A percentile compares a stretch with the other conserved stretches of the same genome.
phyloP scores from a whole-genome alignment of 2,113 vertebrate species.

The Trichechus manatus region DNA sequence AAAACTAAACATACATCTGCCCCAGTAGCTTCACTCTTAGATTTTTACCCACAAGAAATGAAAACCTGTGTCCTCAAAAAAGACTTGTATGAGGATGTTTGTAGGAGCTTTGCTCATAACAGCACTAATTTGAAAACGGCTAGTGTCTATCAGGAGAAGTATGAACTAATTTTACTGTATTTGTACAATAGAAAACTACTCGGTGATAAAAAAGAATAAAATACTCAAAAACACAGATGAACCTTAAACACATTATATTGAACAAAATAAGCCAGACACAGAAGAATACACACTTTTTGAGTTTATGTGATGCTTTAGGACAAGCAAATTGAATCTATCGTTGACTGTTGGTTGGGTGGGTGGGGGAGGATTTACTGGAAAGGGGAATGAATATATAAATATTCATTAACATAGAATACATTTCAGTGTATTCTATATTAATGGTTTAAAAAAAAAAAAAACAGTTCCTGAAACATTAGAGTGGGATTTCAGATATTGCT shows the following conservation, averaged over 20 bases:
- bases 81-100: not conserved
- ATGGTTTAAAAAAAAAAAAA: not conserved
- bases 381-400: not conserved
- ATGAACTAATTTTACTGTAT: not conserved
- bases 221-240: not conserved
- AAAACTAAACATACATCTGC: not conserved
- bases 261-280: no score
- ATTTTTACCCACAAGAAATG: not conserved
- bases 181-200: not conserved
- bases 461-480: not conserved
- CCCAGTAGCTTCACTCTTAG: not conserved
- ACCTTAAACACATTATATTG: not conserved
- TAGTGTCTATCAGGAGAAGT: not conserved
- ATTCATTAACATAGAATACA: no score
- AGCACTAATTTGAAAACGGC: not conserved
- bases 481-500: not conserved
- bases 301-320: not conserved
- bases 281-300: no score
- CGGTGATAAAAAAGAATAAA: not conserved
- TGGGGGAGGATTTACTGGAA: not conserved
- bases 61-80: conserved; percentile 3
- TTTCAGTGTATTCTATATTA: not conserved
- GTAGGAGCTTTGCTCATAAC: not conserved
- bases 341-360: not conserved
- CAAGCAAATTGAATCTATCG: not conserved